Percentiles rank a stretch among this genome's conserved stretches.
Evolutionary conservation across 2,888 invertebrate genomes (phyloP).

Genomic region (Choreutis nemorana): DNA sequence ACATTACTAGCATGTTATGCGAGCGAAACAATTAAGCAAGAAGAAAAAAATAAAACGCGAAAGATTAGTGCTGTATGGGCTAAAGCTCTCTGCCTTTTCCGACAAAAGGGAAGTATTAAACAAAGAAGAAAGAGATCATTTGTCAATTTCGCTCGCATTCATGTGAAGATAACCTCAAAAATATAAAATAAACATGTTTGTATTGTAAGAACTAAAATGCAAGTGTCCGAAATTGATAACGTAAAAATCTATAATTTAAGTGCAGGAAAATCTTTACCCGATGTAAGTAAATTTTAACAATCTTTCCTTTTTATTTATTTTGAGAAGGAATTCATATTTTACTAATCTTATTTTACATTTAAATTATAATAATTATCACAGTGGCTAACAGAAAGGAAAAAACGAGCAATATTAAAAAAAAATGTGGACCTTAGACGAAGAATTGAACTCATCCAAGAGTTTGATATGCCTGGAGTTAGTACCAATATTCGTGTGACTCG

Average conservation of each 20-base stretch:
- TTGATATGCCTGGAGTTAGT: constrained; percentile 97
- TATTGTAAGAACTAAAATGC: constrained; percentile 71
- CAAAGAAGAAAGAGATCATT: too few species aligned
- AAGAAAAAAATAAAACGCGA: too few species aligned
- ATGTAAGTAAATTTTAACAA: constrained; percentile 70
- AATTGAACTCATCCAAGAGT: constrained; percentile 98
- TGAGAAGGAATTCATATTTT: constrained; percentile 3
- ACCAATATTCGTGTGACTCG: constrained; percentile 83
- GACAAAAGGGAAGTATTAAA: too few species aligned
- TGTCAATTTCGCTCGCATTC: too few species aligned
- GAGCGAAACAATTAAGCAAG: too few species aligned
- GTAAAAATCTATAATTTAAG: constrained; percentile 98
- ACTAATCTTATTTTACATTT: constrained; percentile 4
- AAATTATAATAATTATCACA: constrained; percentile 25
- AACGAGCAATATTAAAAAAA: constrained; percentile 82
- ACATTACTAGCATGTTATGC: too few species aligned
- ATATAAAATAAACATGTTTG: neutral
- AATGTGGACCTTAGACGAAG: constrained; percentile 89
- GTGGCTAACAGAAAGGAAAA: constrained; percentile 89
- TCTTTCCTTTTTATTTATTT: constrained; percentile 3
- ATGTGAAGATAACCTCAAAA: too few species aligned
- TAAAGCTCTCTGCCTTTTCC: too few species aligned
- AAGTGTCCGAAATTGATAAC: constrained; percentile 92
- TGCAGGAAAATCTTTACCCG: constrained; percentile 95
- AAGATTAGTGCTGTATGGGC: too few species aligned